Conservation (phyloP, 2,888 invertebrate species). For the Chironomus tentans region DNA sequence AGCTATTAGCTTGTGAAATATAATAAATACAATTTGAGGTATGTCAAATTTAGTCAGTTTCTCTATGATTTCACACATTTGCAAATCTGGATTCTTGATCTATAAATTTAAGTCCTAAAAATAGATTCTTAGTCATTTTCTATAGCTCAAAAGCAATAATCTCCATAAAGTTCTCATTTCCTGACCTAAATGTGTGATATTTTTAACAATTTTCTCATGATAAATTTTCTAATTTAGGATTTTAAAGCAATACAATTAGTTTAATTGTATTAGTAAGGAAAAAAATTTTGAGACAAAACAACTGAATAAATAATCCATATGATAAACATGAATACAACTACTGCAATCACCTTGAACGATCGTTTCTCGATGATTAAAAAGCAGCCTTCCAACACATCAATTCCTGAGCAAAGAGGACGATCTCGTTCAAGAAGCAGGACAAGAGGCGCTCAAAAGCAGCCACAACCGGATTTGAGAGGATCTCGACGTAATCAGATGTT, state of each 20-base stretch:
- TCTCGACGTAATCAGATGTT: conserved; percentile 35
- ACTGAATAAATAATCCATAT: not conserved
- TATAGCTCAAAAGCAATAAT: too few relatives aligned
- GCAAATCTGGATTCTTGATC: too few relatives aligned
- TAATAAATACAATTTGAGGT: not conserved
- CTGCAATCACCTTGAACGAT: conserved; percentile 42
- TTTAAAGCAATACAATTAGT: too few relatives aligned
- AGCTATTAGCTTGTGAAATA: not conserved
- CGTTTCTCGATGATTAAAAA: conserved; percentile 41
- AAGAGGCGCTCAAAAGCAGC: not conserved
- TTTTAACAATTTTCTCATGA: too few relatives aligned
- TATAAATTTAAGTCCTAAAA: too few relatives aligned
- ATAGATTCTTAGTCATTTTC: too few relatives aligned
- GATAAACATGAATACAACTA: conserved; percentile 41
- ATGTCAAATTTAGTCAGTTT: too few relatives aligned
- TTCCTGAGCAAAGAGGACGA: conserved; percentile 22
- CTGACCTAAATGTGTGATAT: too few relatives aligned
- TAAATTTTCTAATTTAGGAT: too few relatives aligned
- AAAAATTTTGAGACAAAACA: not conserved
- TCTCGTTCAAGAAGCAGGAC: conserved; percentile 19
- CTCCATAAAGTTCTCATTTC: too few relatives aligned
- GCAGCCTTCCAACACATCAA: conserved; percentile 13
- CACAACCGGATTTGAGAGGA: not conserved
- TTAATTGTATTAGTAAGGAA: too few relatives aligned
- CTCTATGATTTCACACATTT: too few relatives aligned